phyloP scores from a whole-genome alignment of 2,113 vertebrate species.

The Caranx ignobilis region DNA sequence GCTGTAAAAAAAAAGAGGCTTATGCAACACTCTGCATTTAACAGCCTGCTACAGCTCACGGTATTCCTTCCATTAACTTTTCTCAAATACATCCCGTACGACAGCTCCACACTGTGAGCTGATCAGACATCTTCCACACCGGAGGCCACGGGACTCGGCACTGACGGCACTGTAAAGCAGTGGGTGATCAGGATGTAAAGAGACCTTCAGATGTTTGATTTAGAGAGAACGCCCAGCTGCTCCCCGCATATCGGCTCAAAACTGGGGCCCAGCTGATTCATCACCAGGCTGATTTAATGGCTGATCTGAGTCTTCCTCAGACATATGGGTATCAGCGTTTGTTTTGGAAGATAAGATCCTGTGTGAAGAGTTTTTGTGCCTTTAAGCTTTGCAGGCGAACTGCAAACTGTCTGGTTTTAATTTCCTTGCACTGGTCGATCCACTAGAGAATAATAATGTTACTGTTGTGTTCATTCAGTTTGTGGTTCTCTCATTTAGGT shows the following conservation, averaged over 20 bases:
- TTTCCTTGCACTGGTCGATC: no score
- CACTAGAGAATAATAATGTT: no score
- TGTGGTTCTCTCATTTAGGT: no score
- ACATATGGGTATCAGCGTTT: no score
- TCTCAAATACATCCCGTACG: constrained; percentile 36
- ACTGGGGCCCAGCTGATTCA: not conserved
- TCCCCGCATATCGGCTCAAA: constrained; percentile 41
- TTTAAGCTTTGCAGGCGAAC: no score
- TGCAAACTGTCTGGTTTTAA: no score
- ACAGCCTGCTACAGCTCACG: constrained; percentile 48
- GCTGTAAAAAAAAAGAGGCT: constrained; percentile 42
- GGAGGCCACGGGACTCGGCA: constrained; percentile 14
- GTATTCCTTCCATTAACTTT: constrained; percentile 35
- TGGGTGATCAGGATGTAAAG: constrained; percentile 42
- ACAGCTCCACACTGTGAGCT: constrained; percentile 22
- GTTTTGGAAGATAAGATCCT: no score
- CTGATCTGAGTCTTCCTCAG: no score
- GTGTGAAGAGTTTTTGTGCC: no score
- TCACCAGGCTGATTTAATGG: no score
- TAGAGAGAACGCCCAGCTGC: constrained; percentile 59
- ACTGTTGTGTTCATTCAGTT: no score
- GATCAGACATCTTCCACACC: constrained; percentile 9
- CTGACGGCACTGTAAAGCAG: constrained; percentile 42
- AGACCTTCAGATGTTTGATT: constrained; percentile 50
- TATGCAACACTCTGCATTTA: constrained; percentile 61